Evolutionary conservation across 2,113 vertebrate genomes (phyloP), one percentile per base, ranked within the genome.

Genomic region (Atherinomorus stipes): DNA sequence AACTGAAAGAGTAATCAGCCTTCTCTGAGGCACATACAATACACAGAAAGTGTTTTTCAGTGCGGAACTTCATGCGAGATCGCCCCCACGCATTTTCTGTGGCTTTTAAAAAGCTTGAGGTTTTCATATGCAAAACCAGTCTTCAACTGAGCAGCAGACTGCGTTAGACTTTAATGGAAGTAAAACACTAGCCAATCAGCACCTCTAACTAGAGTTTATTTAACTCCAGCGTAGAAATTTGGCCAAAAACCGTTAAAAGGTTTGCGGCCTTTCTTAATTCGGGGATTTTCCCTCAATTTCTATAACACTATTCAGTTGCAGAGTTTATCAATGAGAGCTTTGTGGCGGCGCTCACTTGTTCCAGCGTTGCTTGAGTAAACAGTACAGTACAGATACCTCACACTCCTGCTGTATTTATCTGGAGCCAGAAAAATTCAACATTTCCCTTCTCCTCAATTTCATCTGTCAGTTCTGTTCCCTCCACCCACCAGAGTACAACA

Each of bases 281-380:
- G 45, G 67, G 76, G 76, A 50, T 71, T 84, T 86, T 53, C 62
- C 71, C 62, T 78, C 65, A 74, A 62, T 91, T 87, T 91, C 84
- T 92, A 78, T 91, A 87, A 93, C 89, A 91, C 86, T 79, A 87
- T 88, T 91, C 85, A 90, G 81, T 74, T 54, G 77, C 54, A 64
- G 71, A 51, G 87, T 89, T 90, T 85, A 93, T 94, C 93, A 94
- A 93, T 94, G 93, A 81, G 74, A 77, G 88, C 91, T 90, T 91
- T 95, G 93, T 94, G 85, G 79, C 57, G 4, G 59, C 50, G 26
- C 64, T 77, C 71, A 79, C 74, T 34, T 86, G 76, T 90, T 89
- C 78, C 89, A 83, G 90, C 81, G 83, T 90, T 83, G 68, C 85
- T 78, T 76, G 84, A 83, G 83, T 81, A 92, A 93, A 93, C 85